Conservation (phyloP, 2,888 invertebrate genomes). For the Urechis unicinctus region DNA sequence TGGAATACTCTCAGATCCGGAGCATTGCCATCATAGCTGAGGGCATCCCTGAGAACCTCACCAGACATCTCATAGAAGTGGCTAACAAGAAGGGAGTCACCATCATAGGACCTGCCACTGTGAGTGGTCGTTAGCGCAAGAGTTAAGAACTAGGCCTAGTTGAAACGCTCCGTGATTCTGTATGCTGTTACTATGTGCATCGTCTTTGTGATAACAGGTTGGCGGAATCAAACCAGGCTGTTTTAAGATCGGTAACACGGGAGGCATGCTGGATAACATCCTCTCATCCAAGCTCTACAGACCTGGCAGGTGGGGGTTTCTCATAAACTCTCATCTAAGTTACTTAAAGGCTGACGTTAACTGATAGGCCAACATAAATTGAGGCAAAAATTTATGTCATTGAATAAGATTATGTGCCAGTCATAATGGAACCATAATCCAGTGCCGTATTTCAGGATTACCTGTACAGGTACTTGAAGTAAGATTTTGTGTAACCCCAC, state of each 20-base stretch:
- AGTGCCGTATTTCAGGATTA: too few species aligned
- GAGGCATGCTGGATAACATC: conserved; percentile 99
- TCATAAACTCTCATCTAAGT: too few species aligned
- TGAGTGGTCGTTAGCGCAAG: conserved; percentile 23
- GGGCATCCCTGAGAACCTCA: conserved; percentile 98
- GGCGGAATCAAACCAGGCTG: conserved; percentile 98
- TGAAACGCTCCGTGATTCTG: too few species aligned
- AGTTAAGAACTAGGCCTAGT: not conserved
- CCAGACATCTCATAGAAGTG: conserved; percentile 73
- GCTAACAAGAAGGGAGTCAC: conserved; percentile 79
- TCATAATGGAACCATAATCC: too few species aligned
- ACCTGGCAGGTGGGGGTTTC: conserved; percentile 68
- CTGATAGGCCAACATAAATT: too few species aligned
- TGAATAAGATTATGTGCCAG: too few species aligned
- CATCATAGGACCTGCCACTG: conserved; percentile 80
- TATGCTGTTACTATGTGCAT: not conserved
- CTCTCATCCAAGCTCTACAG: conserved; percentile 93
- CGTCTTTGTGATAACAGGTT: conserved; percentile 50
- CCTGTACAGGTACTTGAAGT: too few species aligned
- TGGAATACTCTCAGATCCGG: conserved; percentile 85
- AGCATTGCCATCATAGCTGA: conserved; percentile 98
- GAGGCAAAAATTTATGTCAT: too few species aligned
- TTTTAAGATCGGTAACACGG: conserved; percentile 99
- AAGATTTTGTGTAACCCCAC: too few species aligned
- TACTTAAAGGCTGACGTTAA: too few species aligned